Evolutionary conservation across 2,888 invertebrate genomes (phyloP).

Genomic region (Ditylenchus weischeri): DNA sequence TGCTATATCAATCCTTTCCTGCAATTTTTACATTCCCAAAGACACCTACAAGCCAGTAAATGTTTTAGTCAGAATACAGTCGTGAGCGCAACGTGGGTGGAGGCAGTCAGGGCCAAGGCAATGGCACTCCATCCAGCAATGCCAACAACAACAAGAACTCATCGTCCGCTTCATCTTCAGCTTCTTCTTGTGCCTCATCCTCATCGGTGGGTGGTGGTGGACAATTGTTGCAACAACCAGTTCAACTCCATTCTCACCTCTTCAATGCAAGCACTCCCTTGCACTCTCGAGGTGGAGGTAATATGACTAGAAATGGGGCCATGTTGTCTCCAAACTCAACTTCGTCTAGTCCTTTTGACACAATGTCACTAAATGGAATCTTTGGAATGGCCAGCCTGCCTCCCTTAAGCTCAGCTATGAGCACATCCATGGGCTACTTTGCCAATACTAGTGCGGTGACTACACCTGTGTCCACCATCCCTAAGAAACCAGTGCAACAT

Average conservation of each 20-base stretch:
- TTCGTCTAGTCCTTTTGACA: constrained; percentile 16
- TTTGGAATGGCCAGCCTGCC: constrained; percentile 8
- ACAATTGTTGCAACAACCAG: constrained; percentile 9
- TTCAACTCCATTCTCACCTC: not conserved
- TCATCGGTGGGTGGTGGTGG: too few relatives aligned
- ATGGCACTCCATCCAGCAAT: constrained; percentile 8
- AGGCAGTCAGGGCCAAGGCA: not conserved
- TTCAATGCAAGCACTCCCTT: not conserved
- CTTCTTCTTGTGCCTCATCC: not conserved
- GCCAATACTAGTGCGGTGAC: too few relatives aligned
- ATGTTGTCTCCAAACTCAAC: constrained; percentile 3
- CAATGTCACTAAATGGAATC: constrained; percentile 1
- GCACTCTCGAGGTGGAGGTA: not conserved
- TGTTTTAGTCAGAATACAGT: constrained; percentile 39
- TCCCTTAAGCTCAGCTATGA: not conserved
- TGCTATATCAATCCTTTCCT: not conserved
- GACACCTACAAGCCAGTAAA: not conserved
- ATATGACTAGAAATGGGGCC: not conserved
- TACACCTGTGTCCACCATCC: not conserved
- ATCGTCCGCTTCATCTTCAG: constrained; percentile 9
- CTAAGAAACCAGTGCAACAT: not conserved
- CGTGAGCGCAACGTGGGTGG: constrained; percentile 33
- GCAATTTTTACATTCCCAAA: too few relatives aligned
- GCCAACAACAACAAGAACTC: constrained; percentile 16
- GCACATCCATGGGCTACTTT: not conserved